Evolutionary conservation across 2,888 invertebrate genomes (phyloP).

Genomic region (Hydroisotoma schaefferi): DNA sequence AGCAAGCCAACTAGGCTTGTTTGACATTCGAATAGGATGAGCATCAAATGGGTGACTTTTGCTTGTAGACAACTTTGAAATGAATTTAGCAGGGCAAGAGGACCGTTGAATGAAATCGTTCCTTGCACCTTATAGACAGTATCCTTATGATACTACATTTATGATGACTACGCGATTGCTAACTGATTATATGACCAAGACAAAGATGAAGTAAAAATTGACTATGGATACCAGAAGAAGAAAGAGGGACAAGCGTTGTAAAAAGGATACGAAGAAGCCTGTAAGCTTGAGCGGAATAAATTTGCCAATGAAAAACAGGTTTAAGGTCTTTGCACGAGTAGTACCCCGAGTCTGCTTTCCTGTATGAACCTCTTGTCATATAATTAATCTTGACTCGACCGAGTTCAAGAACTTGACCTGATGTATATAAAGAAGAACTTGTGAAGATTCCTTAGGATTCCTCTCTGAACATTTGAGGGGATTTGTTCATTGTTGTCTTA

Average conservation of each 20-base stretch:
- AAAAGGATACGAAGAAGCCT: slow-evolving; percentile 13
- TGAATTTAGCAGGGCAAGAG: slow-evolving; percentile 5
- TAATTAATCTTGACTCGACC: slow-evolving; percentile 48
- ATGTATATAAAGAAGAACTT: slow-evolving; percentile 48
- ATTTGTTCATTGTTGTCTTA: slow-evolving; percentile 34
- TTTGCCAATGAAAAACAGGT: slow-evolving; percentile 42
- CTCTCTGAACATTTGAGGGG: slow-evolving; percentile 48
- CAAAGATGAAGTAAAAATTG: slow-evolving; percentile 5
- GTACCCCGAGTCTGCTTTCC: slow-evolving; percentile 41
- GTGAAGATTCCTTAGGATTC: slow-evolving; percentile 45
- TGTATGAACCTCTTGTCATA: slow-evolving; percentile 40
- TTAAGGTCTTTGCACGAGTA: slow-evolving; percentile 48
- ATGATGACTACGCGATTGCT: background rate
- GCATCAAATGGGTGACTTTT: background rate
- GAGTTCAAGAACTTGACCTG: slow-evolving; percentile 48
- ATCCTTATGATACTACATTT: background rate
- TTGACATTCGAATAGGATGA: background rate
- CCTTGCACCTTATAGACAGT: background rate
- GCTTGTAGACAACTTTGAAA: slow-evolving; percentile 4
- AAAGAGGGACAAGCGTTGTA: slow-evolving; percentile 8
- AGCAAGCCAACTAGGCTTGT: slow-evolving; percentile 6
- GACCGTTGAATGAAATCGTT: slow-evolving; percentile 2
- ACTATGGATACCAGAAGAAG: slow-evolving; percentile 9
- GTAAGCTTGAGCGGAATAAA: slow-evolving; percentile 30
- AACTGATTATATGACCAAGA: background rate